Evolutionary conservation across 1,140 invertebrate species (phyloP).

Genomic region (Leptinotarsa lineolata): DNA sequence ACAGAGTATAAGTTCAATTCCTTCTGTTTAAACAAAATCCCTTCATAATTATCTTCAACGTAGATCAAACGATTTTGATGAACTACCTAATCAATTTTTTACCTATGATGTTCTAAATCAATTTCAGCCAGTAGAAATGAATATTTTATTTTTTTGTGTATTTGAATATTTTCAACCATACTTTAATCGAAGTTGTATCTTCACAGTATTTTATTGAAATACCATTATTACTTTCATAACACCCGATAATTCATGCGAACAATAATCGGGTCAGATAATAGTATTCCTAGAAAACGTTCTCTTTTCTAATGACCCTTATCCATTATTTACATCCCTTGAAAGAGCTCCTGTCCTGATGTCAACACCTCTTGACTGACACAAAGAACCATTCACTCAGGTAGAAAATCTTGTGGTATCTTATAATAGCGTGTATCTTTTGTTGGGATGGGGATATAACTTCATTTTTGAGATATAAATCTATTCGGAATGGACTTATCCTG

Average conservation of each 20-base stretch:
- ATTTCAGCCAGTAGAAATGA: no score
- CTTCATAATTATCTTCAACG: no score
- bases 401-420: conserved; percentile 20
- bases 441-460: conserved; percentile 4
- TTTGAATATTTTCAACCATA: no score
- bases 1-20: no score
- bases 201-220: not conserved
- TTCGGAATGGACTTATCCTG: not conserved
- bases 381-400: conserved; percentile 19
- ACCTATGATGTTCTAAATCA: no score
- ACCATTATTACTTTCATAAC: not conserved
- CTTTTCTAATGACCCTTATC: conserved; percentile 24
- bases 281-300: conserved; percentile 12
- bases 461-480: not conserved
- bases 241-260: not conserved
- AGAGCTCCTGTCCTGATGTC: conserved; percentile 17
- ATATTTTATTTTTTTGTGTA: no score
- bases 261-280: conserved; percentile 12
- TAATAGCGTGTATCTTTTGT: conserved; percentile 14
- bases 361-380: conserved; percentile 28
- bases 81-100: no score
- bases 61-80: no score
- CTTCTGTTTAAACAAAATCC: no score
- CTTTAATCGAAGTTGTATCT: not conserved
- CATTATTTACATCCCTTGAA: conserved; percentile 11